Percentiles rank a stretch among this genome's conserved stretches.
phyloP scores from a whole-genome alignment of 2,113 vertebrate genomes.

The Hirundichthys speculiger region DNA sequence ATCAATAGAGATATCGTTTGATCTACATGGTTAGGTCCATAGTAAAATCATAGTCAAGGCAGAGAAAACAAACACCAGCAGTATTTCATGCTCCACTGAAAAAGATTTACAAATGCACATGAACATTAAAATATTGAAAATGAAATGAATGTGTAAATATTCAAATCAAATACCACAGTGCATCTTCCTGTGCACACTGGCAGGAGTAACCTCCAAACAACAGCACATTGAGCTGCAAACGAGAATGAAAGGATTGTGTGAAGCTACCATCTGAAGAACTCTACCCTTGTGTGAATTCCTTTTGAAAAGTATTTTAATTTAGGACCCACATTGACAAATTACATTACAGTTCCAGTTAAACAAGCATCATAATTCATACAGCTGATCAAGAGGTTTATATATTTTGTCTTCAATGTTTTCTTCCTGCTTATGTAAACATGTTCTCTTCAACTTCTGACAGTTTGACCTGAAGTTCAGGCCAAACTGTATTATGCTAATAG shows the following conservation, averaged over 20 bases:
- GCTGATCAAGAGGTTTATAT: too few relatives aligned
- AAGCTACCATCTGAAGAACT: too few relatives aligned
- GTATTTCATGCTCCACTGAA: conserved; percentile 6
- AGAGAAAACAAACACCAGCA: conserved; percentile 11
- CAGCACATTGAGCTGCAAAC: too few relatives aligned
- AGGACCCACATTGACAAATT: too few relatives aligned
- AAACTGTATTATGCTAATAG: background rate
- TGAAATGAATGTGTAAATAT: conserved; percentile 34
- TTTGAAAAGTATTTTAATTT: too few relatives aligned
- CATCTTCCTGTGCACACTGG: too few relatives aligned
- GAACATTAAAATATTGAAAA: background rate
- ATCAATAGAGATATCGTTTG: conserved; percentile 36
- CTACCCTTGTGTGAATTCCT: too few relatives aligned
- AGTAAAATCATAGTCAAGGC: conserved; percentile 12
- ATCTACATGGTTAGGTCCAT: conserved; percentile 22
- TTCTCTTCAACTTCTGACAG: background rate
- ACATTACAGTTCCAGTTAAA: too few relatives aligned
- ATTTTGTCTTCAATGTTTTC: too few relatives aligned
- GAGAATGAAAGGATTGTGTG: too few relatives aligned
- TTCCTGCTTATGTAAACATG: background rate
- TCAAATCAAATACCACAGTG: conserved; percentile 12
- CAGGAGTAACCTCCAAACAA: too few relatives aligned
- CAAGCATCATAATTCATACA: too few relatives aligned
- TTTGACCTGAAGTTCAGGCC: background rate
- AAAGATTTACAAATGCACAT: conserved; percentile 14